Base-by-base conservation (phyloP, 2,113 vertebrate species). In the Epinephelus cyanopodus region DNA sequence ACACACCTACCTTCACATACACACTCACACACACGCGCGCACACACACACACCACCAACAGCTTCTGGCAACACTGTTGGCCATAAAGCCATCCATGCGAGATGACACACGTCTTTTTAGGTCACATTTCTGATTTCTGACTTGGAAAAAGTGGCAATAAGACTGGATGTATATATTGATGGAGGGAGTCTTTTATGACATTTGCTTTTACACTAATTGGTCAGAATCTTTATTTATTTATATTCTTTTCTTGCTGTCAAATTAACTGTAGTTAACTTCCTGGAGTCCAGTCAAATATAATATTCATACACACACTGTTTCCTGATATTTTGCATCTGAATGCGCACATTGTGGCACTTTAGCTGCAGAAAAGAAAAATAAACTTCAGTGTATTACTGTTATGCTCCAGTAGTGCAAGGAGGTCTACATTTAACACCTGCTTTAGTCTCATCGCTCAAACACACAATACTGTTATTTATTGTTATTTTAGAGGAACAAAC, bases 61-160 rank as follows among this genome's bases (percentile, higher is more conserved):
- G 63, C 63, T 77, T 53, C 61, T 61, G 80, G 69, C 33, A 76
- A 63, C 71, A 81, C 50, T 12, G 65, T 68, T 76, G 77, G 74
- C 47, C 63, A 42, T 69, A 58, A 13, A 48, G n/a, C 33, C 65
- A 74, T 67, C 21, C 53, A 62, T 57, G 77, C 57, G 18, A 73
- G 77, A 57, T 67, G 77, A 80, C 72, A 62, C 33, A 4, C 56
- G 61, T 77, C 45, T 73, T 77, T 72, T 68, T 71, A 61, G 48
- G 67, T 77, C 29, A 56, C 39, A 19, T 82, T 57, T 78, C 42
- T 70, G 58, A 81, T 77, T 85, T 85, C 58, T 77, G 68, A 56
- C 23, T 73, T 75, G 82, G 53, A 81, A 65, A 54, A 74, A 70
- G 71, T 39, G 63, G 17, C 37, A 77, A n/a, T 37, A 64, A 62